These are phyloP conservation scores for Dicrurus megarhynchus DNA, from an alignment of 2,113 vertebrate genomes.

Conservation along the genomic window DNA sequence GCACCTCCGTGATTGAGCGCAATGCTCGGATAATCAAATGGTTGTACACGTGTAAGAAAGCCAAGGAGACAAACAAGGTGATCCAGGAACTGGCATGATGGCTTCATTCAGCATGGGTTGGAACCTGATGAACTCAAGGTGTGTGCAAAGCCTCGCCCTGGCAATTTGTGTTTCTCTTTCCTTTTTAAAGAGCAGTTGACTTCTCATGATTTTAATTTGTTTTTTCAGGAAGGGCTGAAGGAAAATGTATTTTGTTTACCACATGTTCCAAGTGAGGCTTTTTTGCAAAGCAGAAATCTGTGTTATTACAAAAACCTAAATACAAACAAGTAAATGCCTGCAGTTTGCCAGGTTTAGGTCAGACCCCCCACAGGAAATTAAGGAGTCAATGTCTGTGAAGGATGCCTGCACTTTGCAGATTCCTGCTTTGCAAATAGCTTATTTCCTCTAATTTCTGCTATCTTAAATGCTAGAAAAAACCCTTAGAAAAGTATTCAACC, in stretches of 20 bases:
- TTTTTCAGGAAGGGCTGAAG: background rate
- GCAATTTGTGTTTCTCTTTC: background rate
- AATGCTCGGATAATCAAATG: conserved; percentile 98
- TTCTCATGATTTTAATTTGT: background rate
- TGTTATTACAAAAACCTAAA: background rate
- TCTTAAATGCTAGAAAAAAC: background rate
- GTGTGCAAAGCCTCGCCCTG: background rate
- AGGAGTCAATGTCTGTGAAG: background rate
- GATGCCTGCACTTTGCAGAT: background rate
- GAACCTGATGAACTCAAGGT: conserved; percentile 18
- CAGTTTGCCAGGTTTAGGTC: background rate
- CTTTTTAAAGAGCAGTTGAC: background rate
- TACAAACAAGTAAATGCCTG: background rate
- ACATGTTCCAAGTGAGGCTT: background rate
- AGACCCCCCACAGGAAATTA: background rate
- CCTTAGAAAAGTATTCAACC: background rate
- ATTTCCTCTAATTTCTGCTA: background rate
- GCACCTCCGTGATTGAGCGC: conserved; percentile 88
- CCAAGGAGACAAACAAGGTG: conserved; percentile 74
- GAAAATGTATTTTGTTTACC: background rate
- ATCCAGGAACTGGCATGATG: conserved; percentile 79
- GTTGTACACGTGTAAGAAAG: conserved; percentile 92
- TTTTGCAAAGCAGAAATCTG: background rate
- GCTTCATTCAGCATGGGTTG: background rate
- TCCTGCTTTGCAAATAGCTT: background rate